Evolutionary conservation across 2,888 invertebrate genomes (phyloP), one percentile per base, ranked within the genome.

Genomic region (Anoplius nigerrimus): DNA sequence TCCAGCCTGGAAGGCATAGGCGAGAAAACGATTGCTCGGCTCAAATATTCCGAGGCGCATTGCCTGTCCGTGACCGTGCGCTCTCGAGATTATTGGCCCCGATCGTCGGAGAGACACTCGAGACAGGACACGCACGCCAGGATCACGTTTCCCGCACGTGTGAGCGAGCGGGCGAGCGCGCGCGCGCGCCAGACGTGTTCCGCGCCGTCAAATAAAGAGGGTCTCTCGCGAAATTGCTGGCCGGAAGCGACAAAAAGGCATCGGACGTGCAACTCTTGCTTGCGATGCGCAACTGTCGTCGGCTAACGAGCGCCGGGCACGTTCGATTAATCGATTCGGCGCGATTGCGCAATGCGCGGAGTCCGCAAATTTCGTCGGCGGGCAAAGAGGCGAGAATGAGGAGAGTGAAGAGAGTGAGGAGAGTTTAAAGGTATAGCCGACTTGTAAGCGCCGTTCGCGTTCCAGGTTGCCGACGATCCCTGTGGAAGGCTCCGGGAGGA

Each of bases 111-210:
- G 6, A 71, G 74, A 74, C 62, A 74, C 71, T 66, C 20, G 71
- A 77, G 71, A 63, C 27, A 62, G 62, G 53, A 62, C 62, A 48
- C 43, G 69, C 55, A 22, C 46, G 55, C 45, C 56, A 54, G 69
- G 70, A 76, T 77, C 69, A 58, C 63, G 62, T 80, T 80, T 75
- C 78, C 66, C 66, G 65, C 79, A 80, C 71, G 72, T 78, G 79
- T 69, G 62, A 59, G 59, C 71, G 78, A 79, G 72, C 75, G 72
- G 55, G 45, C n/a, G 48, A 43, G n/a, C n/a, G n/a, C n/a, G n/a
- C 46, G 16, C 2, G 46, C 45, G 15, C 46, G 46, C 24, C 24
- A 16, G n/a, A 15, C 27, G 16, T 13, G 4, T 11, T 34, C 6
- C 18, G 20, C 43, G 18, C n/a, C 48, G 42, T n/a, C 34, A 34